A percentile compares a stretch with the other conserved stretches of the same genome.
These are phyloP conservation scores for Syndactyla subalaris DNA, from an alignment of 2,797 vertebrate species.

Conservation along the genomic window DNA sequence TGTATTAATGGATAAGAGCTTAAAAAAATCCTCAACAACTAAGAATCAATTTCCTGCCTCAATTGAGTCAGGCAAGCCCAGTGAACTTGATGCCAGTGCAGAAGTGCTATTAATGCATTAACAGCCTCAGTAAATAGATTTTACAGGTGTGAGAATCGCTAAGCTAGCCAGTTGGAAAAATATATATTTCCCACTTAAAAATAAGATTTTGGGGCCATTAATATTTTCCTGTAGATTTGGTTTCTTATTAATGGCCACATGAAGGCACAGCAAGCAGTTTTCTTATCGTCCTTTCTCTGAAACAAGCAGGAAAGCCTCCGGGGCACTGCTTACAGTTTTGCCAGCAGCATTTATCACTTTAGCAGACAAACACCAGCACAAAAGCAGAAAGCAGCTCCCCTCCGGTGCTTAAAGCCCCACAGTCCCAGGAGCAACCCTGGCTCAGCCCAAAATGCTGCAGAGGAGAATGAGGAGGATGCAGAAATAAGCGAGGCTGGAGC, in stretches of 20 bases:
- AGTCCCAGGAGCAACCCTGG: background rate
- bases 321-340: background rate
- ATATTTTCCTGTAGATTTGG: background rate
- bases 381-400: constrained; percentile 19
- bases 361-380: constrained; percentile 75
- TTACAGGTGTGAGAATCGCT: background rate
- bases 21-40: background rate
- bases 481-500: background rate
- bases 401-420: background rate
- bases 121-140: background rate
- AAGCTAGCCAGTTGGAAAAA: background rate
- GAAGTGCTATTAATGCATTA: background rate
- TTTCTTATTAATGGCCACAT: background rate
- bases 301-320: background rate
- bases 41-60: background rate
- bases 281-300: background rate
- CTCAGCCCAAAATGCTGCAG: background rate
- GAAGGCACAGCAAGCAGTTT: background rate
- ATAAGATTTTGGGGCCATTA: background rate
- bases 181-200: background rate
- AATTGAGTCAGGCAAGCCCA: background rate
- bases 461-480: background rate
- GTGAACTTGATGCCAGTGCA: background rate
- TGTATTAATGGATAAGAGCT: background rate
- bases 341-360: background rate